Base-by-base conservation (phyloP, 2,113 vertebrate species). In the Zosterops hypoxanthus region DNA sequence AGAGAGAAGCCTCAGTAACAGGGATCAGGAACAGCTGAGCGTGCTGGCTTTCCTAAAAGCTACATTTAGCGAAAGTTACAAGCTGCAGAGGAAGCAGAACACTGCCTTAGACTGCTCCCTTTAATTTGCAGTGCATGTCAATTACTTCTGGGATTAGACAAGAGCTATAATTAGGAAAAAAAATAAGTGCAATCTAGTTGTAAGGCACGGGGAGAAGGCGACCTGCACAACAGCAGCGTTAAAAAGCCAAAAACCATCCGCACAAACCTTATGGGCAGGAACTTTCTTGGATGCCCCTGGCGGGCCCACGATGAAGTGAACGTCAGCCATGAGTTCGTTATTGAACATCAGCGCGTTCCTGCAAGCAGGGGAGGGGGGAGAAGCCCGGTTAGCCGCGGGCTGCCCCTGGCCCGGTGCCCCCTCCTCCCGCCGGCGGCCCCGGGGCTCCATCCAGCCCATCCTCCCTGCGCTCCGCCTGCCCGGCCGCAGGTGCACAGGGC, bases 321-420 rank as follows among this genome's bases (percentile, higher is more conserved):
- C 98, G 33, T 99, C 99, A 7, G 99, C 99, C 99, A 99, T 99
- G 95, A 99, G 99, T 97, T 99, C 99, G 96, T 99, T 99, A 98
- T 99, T 99, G 96, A 99, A 99, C 99, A 99, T 99, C 92, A 99
- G 97, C 71, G 99, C 99, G 94, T 99, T 99, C 98, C 99, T 99
- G 97, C 69, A 95, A 87, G 94, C 93, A 95, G 89, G 86, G 94
- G 91, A 95, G 70, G 61, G 89, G 76, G 90, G 83, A 94, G 77
- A 94, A 88, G 86, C 66, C 70, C 42, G 16, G 61, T 93, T 64
- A 94, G 92, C 66, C 24, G 53, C 47, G 52, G 85, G 69, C 82
- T 69, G 75, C 42, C 56, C 86, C 79, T 79, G n/a, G 33, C 76
- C 75, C 47, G 65, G 31, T 15, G 75, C 80, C 87, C 80, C 90